Conservation (phyloP, 2,888 invertebrate species). For the Epsilonema sp. region DNA sequence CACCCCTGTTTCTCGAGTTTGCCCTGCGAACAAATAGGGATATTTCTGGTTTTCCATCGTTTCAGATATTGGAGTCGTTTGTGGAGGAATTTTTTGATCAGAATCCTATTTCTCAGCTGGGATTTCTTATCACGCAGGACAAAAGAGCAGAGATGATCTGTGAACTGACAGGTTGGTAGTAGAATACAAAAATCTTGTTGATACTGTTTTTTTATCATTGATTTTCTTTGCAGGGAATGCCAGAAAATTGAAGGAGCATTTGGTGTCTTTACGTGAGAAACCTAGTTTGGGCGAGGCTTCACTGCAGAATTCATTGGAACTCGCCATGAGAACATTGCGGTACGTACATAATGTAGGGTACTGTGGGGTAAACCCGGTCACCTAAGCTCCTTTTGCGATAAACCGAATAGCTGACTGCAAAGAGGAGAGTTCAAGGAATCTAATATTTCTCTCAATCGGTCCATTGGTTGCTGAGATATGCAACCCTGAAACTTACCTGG, state of each 20-base stretch:
- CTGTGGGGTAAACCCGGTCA: no score
- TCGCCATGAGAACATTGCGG: slow-evolving; percentile 60
- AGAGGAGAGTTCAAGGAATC: no score
- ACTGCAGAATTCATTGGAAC: slow-evolving; percentile 75
- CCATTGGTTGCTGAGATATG: no score
- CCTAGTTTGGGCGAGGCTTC: slow-evolving; percentile 75
- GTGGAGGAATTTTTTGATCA: slow-evolving; percentile 93
- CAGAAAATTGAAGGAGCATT: slow-evolving; percentile 30
- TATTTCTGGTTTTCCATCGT: no score
- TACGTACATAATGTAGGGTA: no score
- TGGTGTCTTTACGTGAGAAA: slow-evolving; percentile 40
- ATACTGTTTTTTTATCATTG: slow-evolving; percentile 7
- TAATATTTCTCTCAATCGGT: no score
- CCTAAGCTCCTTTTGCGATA: no score
- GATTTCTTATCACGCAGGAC: slow-evolving; percentile 68
- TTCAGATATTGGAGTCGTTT: slow-evolving; percentile 56
- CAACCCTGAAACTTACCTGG: no score
- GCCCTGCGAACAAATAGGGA: no score
- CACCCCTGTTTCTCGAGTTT: no score
- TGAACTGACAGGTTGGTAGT: slow-evolving; percentile 59
- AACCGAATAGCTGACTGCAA: no score
- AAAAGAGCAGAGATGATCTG: slow-evolving; percentile 80
- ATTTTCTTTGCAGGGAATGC: slow-evolving; percentile 34
- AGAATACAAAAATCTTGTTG: no score
- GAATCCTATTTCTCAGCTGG: slow-evolving; percentile 92